Evolutionary conservation across 2,888 invertebrate genomes (phyloP), one percentile per base, ranked within the genome.

Genomic region (Neoascia interrupta): DNA sequence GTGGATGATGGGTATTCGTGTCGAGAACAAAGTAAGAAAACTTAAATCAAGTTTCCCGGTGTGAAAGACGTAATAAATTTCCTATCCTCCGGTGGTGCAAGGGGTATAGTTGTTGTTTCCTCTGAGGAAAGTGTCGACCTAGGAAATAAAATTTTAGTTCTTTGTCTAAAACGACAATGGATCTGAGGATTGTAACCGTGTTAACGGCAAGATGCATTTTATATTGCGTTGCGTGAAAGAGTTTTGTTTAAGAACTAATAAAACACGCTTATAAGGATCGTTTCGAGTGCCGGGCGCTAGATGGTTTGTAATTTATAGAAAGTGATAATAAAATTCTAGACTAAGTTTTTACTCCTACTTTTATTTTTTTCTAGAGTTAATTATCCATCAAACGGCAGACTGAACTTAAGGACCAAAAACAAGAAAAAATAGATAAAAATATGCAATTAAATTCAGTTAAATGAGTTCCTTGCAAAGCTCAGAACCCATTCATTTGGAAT

Each of bases 31-130:
- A 43, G 45, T 34, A 60, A 39, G 45, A 45, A 64, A 76, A 58
- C 56, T 64, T 60, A 76, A 76, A 76, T 70, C 70, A 70, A 70
- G 64, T 70, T 76, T 70, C 39, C 63, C 70, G 53, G 75, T 64
- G 75, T 76, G 70, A 70, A 76, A 76, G n/a, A 49, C 37, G 63
- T 70, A 76, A 76, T 76, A 76, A 76, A 76, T 76, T 58, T 69
- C 21, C 28, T 36, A 26, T 21, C 34, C 49, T 49, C 47, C 37
- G 15, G 13, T 5, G 37, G 18, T 11, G 21, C 15, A 8, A 3
- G n/a, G 6, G n/a, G 2, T 10, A 19, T 5, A 11, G 41, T 19
- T 28, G 37, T 11, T 23, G 41, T 16, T 49, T 51, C 21, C 43
- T 43, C 23, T 10, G 11, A 60, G 60, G 58, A 74, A 68, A 74